Evolutionary conservation across 2,797 vertebrate genomes (phyloP).

Genomic region (Pelodytes ibericus): DNA sequence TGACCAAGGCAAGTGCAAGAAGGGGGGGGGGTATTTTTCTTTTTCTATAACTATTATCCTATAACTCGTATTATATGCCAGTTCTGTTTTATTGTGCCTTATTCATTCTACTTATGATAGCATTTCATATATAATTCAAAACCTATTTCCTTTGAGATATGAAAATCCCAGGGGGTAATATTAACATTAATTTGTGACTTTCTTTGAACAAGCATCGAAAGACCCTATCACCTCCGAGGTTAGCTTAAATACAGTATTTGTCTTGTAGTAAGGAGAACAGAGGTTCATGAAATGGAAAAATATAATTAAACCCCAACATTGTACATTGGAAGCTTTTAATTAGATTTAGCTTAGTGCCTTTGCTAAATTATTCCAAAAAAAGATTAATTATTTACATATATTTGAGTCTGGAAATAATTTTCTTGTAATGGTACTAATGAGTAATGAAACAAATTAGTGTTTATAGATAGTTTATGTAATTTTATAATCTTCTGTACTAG

Average conservation of each 20-base stretch:
- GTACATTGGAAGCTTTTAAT: constrained; percentile 41
- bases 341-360: constrained; percentile 26
- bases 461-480: constrained; percentile 28
- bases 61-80: constrained; percentile 25
- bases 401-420: constrained; percentile 31
- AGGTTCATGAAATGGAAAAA: constrained; percentile 37
- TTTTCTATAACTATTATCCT: too few species aligned
- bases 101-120: constrained; percentile 41
- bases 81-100: constrained; percentile 18
- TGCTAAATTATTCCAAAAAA: constrained; percentile 34
- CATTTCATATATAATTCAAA: constrained; percentile 47
- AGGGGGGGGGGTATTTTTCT: too few species aligned
- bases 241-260: constrained; percentile 43
- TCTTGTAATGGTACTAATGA: constrained; percentile 7
- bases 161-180: constrained; percentile 38
- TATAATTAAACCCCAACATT: constrained; percentile 44
- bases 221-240: constrained; percentile 44
- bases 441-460: constrained; percentile 32
- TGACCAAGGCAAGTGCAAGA: too few species aligned
- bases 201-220: constrained; percentile 28
- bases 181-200: constrained; percentile 47
- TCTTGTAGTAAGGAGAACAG: constrained; percentile 44
- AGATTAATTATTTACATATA: constrained; percentile 41
- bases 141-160: constrained; percentile 43
- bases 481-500: constrained; percentile 6